Conservation (phyloP, 2,113 vertebrate genomes). For the Rana temporaria region DNA sequence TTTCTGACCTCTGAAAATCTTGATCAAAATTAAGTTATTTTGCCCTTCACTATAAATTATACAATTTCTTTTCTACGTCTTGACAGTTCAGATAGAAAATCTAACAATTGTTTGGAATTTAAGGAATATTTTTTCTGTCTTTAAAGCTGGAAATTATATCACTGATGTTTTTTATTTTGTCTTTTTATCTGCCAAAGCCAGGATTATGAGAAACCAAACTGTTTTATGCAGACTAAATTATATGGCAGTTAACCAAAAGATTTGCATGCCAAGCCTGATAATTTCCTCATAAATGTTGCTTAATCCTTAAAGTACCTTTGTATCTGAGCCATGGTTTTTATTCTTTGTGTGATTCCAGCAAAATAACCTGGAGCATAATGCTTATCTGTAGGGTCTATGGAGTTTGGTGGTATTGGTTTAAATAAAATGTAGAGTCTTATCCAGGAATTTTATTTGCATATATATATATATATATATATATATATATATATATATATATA, state of each 20-base stretch:
- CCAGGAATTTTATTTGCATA: too few relatives aligned
- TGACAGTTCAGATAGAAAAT: too few relatives aligned
- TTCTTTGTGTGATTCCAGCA: neutral
- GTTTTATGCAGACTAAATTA: neutral
- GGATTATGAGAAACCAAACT: neutral
- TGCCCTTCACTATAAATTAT: too few relatives aligned
- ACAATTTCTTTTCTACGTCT: too few relatives aligned
- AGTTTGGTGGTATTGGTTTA: too few relatives aligned
- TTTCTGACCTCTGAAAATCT: too few relatives aligned
- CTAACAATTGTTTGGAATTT: too few relatives aligned
- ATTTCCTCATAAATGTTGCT: neutral
- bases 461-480: too few relatives aligned
- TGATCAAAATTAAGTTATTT: too few relatives aligned
- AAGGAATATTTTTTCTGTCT: neutral
- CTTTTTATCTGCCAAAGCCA: slow-evolving; percentile 1
- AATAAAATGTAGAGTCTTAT: too few relatives aligned
- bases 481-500: too few relatives aligned
- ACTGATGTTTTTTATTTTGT: neutral
- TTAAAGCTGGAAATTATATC: neutral
- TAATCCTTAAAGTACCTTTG: slow-evolving; percentile 16
- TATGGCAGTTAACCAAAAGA: neutral
- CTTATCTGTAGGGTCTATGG: neutral
- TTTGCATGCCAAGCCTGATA: neutral
- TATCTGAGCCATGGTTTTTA: neutral
- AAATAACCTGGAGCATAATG: too few relatives aligned